Evolutionary conservation across 35 echinoderm and acorn worm species (phyloP), one percentile per base, ranked within the genome.

Genomic region (Apostichopus californicus): DNA sequence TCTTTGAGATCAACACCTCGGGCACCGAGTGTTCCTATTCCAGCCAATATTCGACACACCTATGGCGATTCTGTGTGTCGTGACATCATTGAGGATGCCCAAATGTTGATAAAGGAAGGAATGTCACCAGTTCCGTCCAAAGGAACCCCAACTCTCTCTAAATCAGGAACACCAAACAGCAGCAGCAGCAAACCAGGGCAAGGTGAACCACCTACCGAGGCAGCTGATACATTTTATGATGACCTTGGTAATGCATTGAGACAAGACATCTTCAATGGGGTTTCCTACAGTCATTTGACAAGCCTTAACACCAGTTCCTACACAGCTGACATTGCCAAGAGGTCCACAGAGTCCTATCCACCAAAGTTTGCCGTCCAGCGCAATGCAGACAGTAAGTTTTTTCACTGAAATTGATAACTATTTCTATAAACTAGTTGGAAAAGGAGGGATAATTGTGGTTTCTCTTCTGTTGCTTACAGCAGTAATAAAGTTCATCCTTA

Each of bases 321-420:
- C 86, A 99, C 97, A 77, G 80, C 94, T 22, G 95, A 93, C 17
- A 80, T 95, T 5, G 78, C 92, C 17, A 64, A 54, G 24, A 93
- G 70, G 61, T 89, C 95, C 55, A 94, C 81, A 34, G 88, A 95
- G 56, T 89, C 54, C 6, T 95, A 90, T 63, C 97, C 97, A 9
- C 97, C 97, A 6, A 93, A 92, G 78, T 96, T 96, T 99, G 97
- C 82, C 2, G 83, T 95, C 26, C 95, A 93, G 21, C 94, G 93
- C 79, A 99, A 99, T 94, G 89, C 57, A 26, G 97, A 99, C 78
- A 99, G 97, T 99, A 92, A 99, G 97, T 96, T 7, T 1, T 8
- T 58, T 25, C 2, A 46, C 34, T 46, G 34, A 46, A 46, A 4
- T 46, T 46, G 3, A 46, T 46, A 46, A 46, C 34, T 46, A 46